Evolutionary conservation across 2,888 invertebrate species (phyloP).

Genomic region (Pheosia tremula): DNA sequence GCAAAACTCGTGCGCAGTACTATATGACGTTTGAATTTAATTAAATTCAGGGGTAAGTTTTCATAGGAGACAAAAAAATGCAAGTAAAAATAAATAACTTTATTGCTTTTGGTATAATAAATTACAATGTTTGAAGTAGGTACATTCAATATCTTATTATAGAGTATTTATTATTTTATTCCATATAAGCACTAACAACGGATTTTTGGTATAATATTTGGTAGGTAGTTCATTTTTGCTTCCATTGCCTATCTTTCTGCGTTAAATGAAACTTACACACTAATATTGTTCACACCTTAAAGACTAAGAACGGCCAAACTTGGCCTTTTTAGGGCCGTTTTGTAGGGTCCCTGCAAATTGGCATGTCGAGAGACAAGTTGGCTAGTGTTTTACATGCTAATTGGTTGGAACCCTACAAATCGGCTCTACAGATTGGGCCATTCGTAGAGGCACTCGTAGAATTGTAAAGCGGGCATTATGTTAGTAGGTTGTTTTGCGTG

Average conservation of each 20-base stretch:
- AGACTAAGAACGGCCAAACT: no score
- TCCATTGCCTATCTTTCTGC: neutral
- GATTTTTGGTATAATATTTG: conserved; percentile 6
- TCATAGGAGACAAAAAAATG: conserved; percentile 24
- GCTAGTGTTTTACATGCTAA: no score
- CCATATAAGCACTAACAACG: conserved; percentile 6
- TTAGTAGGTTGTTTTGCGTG: neutral
- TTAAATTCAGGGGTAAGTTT: conserved; percentile 7
- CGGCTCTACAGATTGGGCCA: no score
- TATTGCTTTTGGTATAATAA: conserved; percentile 64
- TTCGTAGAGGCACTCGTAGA: neutral
- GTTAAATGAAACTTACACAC: neutral
- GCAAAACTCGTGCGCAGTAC: no score
- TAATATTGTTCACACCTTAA: neutral
- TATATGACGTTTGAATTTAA: no score
- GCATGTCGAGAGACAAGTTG: no score
- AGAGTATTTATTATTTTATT: conserved; percentile 42
- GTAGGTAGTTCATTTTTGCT: neutral
- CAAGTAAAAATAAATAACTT: conserved; percentile 60
- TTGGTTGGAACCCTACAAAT: no score
- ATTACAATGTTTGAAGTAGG: conserved; percentile 50
- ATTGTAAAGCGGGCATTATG: neutral
- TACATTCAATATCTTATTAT: conserved; percentile 58
- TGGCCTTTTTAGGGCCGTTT: no score
- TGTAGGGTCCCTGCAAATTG: no score